phyloP scores from a whole-genome alignment of 2,113 vertebrate genomes.

The Mirounga angustirostris region DNA sequence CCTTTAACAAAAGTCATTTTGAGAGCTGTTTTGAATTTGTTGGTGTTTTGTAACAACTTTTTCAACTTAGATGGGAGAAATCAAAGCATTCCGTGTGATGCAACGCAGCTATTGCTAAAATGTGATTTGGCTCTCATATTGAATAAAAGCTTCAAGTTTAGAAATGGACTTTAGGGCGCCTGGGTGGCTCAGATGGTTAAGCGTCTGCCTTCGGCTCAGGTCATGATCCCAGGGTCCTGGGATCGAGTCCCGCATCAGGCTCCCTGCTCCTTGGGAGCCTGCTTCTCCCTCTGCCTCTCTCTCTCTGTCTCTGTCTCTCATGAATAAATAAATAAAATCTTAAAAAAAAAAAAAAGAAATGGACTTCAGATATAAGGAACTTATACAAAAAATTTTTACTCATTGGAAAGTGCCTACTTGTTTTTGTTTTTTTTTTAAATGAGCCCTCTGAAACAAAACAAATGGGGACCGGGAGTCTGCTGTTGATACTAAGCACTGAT shows the following conservation, averaged over 20 bases:
- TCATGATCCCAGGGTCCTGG: too few species aligned
- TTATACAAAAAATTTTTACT: neutral
- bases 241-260: too few species aligned
- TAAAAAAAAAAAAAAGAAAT: neutral
- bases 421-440: constrained; percentile 34
- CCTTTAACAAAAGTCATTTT: constrained; percentile 90
- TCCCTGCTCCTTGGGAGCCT: too few species aligned
- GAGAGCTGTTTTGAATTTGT: constrained; percentile 89
- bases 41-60: constrained; percentile 89
- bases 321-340: too few species aligned
- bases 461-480: constrained; percentile 12
- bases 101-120: constrained; percentile 74
- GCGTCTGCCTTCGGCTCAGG: too few species aligned
- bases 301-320: too few species aligned
- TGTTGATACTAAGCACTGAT: neutral
- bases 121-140: constrained; percentile 22
- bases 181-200: too few species aligned
- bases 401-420: constrained; percentile 31
- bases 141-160: constrained; percentile 58
- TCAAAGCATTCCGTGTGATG: constrained; percentile 70
- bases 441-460: constrained; percentile 43
- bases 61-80: constrained; percentile 79
- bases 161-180: constrained; percentile 49
- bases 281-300: too few species aligned
- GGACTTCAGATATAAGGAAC: constrained; percentile 44